Conservation (phyloP, 2,113 vertebrate species). For the Microtus oregoni region DNA sequence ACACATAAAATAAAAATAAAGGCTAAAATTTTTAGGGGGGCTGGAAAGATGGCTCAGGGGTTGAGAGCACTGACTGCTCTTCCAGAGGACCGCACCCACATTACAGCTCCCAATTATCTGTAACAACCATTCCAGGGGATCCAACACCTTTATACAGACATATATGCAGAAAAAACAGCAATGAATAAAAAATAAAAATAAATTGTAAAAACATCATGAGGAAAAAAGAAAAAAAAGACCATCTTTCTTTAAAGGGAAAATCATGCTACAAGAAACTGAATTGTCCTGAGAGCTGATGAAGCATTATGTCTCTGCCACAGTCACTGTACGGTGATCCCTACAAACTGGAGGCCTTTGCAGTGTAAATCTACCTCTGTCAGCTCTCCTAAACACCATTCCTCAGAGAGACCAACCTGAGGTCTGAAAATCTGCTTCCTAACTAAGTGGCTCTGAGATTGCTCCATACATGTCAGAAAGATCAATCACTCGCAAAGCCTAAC, state of each 20-base stretch:
- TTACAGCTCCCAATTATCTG: no score
- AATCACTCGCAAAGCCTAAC: constrained; percentile 45
- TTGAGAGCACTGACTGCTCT: no score
- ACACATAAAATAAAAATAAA: background rate
- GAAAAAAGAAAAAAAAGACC: background rate
- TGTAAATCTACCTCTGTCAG: constrained; percentile 82
- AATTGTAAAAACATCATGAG: background rate
- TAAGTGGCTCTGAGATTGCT: constrained; percentile 58
- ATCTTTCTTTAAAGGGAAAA: constrained; percentile 18
- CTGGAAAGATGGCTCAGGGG: no score
- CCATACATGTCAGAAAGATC: constrained; percentile 54
- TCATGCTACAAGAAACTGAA: constrained; percentile 44
- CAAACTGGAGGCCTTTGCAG: constrained; percentile 81
- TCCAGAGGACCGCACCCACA: no score
- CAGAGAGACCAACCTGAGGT: background rate
- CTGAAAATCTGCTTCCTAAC: constrained; percentile 69
- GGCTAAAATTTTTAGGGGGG: background rate
- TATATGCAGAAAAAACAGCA: background rate
- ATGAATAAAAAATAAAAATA: background rate
- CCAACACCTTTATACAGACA: background rate
- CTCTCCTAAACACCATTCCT: constrained; percentile 79
- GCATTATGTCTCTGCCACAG: constrained; percentile 73
- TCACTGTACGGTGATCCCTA: constrained; percentile 81
- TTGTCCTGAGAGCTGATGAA: constrained; percentile 63
- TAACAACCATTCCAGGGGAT: background rate